phyloP scores from a whole-genome alignment of 2,888 invertebrate species.

The Phytoseiulus persimilis region DNA sequence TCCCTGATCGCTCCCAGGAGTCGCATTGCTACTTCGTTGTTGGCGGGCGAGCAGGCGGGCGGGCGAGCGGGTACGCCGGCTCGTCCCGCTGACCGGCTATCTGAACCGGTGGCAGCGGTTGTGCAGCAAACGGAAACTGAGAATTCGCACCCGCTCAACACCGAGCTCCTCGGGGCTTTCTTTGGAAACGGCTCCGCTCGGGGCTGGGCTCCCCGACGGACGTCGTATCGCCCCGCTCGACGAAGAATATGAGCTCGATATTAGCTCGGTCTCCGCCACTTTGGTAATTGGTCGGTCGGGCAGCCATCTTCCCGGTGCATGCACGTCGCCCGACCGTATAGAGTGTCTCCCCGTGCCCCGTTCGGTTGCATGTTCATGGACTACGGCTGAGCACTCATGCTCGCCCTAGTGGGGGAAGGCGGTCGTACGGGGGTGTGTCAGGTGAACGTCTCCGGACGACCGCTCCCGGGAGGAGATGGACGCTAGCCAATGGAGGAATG shows the following conservation, averaged over 20 bases:
- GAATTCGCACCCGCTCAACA: neutral
- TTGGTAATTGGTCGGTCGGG: slow-evolving; percentile 5
- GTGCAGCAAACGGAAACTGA: neutral
- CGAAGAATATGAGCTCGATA: neutral
- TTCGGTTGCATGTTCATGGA: neutral
- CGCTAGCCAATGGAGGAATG: neutral
- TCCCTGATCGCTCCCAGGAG: neutral
- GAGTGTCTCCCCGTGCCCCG: neutral
- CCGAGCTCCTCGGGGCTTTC: neutral
- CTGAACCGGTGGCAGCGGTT: neutral
- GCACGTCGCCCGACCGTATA: neutral
- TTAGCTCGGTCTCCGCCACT: neutral
- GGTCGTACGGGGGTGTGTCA: neutral
- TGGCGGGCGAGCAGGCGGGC: neutral
- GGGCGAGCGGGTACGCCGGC: too few relatives aligned
- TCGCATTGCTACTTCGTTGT: neutral
- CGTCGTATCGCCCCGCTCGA: neutral
- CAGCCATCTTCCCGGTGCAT: too few relatives aligned
- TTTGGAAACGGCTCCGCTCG: too few relatives aligned
- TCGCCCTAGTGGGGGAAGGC: too few relatives aligned
- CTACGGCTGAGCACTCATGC: too few relatives aligned
- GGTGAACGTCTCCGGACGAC: neutral
- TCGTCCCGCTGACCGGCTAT: neutral
- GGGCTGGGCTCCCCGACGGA: too few relatives aligned
- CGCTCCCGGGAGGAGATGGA: neutral